Conservation (phyloP, 2,888 invertebrate genomes). For the Trichopria drosophilae region DNA sequence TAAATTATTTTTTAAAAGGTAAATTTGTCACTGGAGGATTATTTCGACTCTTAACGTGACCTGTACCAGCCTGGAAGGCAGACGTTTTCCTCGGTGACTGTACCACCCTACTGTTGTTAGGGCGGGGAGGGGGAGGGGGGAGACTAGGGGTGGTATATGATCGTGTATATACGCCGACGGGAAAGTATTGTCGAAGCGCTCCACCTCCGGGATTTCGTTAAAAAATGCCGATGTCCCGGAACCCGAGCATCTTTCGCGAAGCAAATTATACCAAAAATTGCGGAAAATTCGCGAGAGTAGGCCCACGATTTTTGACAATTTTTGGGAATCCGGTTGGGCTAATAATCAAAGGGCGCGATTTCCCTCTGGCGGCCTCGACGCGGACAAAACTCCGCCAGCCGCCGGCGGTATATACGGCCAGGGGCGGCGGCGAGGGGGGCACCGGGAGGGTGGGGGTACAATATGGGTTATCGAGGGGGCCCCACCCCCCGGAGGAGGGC, state of each 20-base stretch:
- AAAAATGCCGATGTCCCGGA: conserved; percentile 45
- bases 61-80: no score
- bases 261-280: conserved; percentile 44
- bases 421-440: conserved; percentile 46
- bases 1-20: no score
- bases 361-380: conserved; percentile 49
- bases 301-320: conserved; percentile 54
- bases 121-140: conserved; percentile 52
- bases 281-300: conserved; percentile 43
- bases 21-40: no score
- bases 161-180: conserved; percentile 56
- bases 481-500: conserved; percentile 56
- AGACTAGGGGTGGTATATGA: conserved; percentile 60
- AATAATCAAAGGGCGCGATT: conserved; percentile 41
- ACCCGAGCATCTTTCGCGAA: conserved; percentile 15
- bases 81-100: conserved; percentile 55
- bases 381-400: conserved; percentile 55
- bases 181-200: conserved; percentile 58
- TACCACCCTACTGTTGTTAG: conserved; percentile 59
- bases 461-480: conserved; percentile 59
- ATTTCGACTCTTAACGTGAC: no score
- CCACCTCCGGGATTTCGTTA: conserved; percentile 53
- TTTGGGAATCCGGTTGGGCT: conserved; percentile 31
- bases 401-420: conserved; percentile 57
- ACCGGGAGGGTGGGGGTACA: conserved; percentile 51